phyloP scores from a whole-genome alignment of 2,888 invertebrate genomes.

The Dicycla oo region DNA sequence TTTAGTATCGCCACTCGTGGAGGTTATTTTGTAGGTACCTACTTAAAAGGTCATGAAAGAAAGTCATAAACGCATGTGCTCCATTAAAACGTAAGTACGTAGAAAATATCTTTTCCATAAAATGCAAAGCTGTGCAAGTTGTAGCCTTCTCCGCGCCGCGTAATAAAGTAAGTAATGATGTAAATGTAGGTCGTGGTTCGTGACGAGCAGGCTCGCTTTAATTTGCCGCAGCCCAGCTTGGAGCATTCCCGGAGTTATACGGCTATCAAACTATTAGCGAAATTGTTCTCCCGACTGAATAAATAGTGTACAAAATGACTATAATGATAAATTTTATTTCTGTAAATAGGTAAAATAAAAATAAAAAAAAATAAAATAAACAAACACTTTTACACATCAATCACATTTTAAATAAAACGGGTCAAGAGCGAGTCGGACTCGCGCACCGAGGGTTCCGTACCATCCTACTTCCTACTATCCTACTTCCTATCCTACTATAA shows the following conservation, averaged over 20 bases:
- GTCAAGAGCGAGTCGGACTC: too few species aligned
- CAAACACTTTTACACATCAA: too few species aligned
- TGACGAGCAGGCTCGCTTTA: slow-evolving; percentile 59
- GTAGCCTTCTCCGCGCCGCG: slow-evolving; percentile 54
- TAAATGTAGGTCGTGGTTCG: slow-evolving; percentile 72
- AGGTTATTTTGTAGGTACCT: background rate
- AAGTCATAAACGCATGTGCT: slow-evolving; percentile 31
- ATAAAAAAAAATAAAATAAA: too few species aligned
- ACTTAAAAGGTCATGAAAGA: slow-evolving; percentile 20
- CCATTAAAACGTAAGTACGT: slow-evolving; percentile 37
- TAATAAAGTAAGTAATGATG: slow-evolving; percentile 72
- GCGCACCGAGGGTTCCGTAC: too few species aligned
- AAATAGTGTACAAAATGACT: slow-evolving; percentile 8
- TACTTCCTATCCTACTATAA: too few species aligned
- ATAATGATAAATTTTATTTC: too few species aligned
- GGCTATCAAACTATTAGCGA: slow-evolving; percentile 42
- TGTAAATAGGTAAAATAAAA: too few species aligned
- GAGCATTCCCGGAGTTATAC: slow-evolving; percentile 37
- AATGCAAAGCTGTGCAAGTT: slow-evolving; percentile 62
- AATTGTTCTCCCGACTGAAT: slow-evolving; percentile 41
- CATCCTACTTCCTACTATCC: too few species aligned
- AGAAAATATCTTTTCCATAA: slow-evolving; percentile 53
- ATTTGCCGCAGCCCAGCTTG: slow-evolving; percentile 63
- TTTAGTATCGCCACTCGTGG: background rate
- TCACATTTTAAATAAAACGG: too few species aligned